These are phyloP conservation scores for Oxystoma pomonae DNA, from an alignment of 2,888 invertebrate species.

Conservation along the genomic window DNA sequence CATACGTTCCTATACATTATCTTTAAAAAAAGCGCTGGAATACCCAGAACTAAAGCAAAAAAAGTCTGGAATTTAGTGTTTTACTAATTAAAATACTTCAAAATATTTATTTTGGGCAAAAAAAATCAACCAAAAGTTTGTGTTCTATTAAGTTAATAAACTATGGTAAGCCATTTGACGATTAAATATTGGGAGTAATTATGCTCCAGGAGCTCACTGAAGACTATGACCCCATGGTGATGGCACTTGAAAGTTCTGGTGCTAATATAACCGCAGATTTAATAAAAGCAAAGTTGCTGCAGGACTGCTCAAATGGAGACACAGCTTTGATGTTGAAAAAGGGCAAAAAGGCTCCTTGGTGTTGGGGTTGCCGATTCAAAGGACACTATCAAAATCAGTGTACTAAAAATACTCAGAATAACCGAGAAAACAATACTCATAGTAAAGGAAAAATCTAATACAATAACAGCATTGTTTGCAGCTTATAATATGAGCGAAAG, in stretches of 20 bases:
- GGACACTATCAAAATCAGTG: constrained; percentile 18
- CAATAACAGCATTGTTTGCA: constrained; percentile 11
- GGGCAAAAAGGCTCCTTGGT: constrained; percentile 11
- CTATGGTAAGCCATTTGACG: constrained; percentile 21
- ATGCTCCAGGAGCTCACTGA: constrained; percentile 24
- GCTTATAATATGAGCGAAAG: constrained; percentile 9
- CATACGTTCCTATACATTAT: too few species aligned
- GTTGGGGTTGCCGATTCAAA: constrained; percentile 13
- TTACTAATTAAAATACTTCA: too few species aligned
- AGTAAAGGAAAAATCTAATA: background rate
- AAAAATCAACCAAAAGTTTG: too few species aligned
- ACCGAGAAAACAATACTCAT: background rate
- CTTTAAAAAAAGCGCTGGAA: too few species aligned
- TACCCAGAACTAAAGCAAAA: too few species aligned
- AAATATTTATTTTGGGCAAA: too few species aligned
- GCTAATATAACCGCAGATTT: constrained; percentile 21
- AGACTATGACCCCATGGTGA: constrained; percentile 11
- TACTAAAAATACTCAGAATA: constrained; percentile 4
- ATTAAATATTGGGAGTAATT: constrained; percentile 26
- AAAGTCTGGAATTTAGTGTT: too few species aligned
- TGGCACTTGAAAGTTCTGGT: constrained; percentile 21
- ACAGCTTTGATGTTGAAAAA: constrained; percentile 8
- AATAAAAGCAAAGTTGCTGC: constrained; percentile 22
- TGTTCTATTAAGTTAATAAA: too few species aligned
- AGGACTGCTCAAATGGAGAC: constrained; percentile 13